These are phyloP conservation scores for Halcyon malimbica DNA, from an alignment of 2,113 vertebrate genomes.

Conservation along the genomic window DNA sequence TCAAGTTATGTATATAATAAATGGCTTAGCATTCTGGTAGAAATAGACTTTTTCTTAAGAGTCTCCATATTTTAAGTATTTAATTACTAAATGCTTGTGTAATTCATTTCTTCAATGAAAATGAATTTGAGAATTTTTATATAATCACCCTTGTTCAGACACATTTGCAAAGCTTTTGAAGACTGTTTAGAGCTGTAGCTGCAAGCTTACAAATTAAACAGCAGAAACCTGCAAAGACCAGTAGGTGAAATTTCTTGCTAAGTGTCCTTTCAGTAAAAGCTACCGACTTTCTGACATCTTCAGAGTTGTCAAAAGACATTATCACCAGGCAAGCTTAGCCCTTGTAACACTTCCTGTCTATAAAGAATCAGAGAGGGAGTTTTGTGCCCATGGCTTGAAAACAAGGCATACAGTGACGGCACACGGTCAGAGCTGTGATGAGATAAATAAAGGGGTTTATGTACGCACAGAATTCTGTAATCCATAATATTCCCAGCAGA, in stretches of 20 bases:
- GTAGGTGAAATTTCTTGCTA: neutral
- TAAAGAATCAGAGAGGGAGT: neutral
- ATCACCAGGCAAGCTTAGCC: slow-evolving; percentile 1
- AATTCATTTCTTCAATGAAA: neutral
- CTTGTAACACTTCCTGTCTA: slow-evolving; percentile 14
- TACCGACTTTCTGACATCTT: slow-evolving; percentile 4
- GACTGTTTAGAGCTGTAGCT: neutral
- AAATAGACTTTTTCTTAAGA: neutral
- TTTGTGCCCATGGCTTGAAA: slow-evolving; percentile 38
- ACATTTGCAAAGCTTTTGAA: neutral
- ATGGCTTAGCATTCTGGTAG: neutral
- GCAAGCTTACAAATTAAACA: neutral
- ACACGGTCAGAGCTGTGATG: neutral
- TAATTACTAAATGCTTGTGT: neutral
- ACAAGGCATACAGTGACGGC: neutral
- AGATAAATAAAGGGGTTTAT: neutral
- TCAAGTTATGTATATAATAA: neutral
- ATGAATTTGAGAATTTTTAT: neutral
- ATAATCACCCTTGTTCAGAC: neutral
- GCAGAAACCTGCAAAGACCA: slow-evolving; percentile 28
- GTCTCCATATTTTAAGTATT: neutral
- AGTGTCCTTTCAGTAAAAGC: slow-evolving; percentile 30
- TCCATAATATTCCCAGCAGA: neutral
- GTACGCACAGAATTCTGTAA: neutral
- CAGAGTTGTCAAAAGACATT: slow-evolving; percentile 48